Base-by-base conservation (phyloP, 1,140 invertebrate species). In the Bombus haemorrhoidalis region DNA sequence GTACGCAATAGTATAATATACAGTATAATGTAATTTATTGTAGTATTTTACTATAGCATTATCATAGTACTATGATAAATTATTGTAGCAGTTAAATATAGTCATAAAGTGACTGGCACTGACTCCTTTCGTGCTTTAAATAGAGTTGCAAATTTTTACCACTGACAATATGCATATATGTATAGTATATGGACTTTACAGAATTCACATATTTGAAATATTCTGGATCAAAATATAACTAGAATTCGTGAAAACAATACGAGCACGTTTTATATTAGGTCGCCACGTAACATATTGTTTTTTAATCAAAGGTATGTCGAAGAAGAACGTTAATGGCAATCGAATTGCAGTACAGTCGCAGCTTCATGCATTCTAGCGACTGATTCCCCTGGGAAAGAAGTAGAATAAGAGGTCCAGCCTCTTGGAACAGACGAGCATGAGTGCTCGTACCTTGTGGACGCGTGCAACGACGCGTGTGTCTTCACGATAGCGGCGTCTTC, bases 401-500 rank as follows among this genome's bases (percentile, higher is more conserved):
- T 75, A 34, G n/a, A 82, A 71, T 78, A 66, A 80, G 47, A 82
- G 39, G 69, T 39, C 43, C 47, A 13, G 76, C 32, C 62, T 39
- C 3, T n/a, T 71, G 73, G 62, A 83, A 68, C 69, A 69, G 82
- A 86, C 57, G 69, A 86, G 75, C 71, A 88, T 88, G 86, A 88
- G 87, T 82, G 75, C 57, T 86, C 75, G 81, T 76, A 59, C 86
- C 75, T 82, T 78, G 86, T 81, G 84, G 81, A 76, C 86, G 78
- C 83, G 77, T 88, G 84, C 69, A 77, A 83, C 89, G 86, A 82
- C 83, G 80, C 83, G 69, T 77, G 66, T 79, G 22, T 80, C 73
- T 76, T 1, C 12, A 28, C 79, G 83, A 90, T 88, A 88, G 43
- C 78, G 39, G 59, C 53, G 78, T 84, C 83, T 74, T 76, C 68